phyloP scores from a whole-genome alignment of 2,797 vertebrate genomes.

The Valencia hispanica region DNA sequence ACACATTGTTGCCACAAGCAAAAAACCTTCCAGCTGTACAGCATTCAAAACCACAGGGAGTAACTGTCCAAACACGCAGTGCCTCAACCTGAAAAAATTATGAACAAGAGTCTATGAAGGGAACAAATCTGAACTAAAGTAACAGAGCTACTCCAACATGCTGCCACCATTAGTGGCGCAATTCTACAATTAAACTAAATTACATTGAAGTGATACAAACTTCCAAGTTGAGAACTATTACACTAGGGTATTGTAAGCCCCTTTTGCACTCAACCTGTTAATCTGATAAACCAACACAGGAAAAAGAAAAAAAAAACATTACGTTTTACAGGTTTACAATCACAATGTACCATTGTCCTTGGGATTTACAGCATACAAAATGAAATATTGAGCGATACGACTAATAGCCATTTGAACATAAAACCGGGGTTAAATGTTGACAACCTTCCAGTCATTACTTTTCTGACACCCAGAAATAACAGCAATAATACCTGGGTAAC shows the following conservation, averaged over 20 bases:
- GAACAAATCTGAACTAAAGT: no score
- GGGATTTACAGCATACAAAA: slow-evolving; percentile 37
- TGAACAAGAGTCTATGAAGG: no score
- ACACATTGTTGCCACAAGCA: no score
- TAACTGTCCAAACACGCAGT: no score
- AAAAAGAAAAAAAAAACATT: slow-evolving; percentile 2
- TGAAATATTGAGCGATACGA: slow-evolving; percentile 38
- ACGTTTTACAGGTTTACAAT: slow-evolving; percentile 46
- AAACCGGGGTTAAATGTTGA: slow-evolving; percentile 49
- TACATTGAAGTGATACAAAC: no score
- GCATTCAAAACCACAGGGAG: no score
- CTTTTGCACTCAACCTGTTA: background rate
- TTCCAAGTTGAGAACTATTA: background rate
- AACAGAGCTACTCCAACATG: no score
- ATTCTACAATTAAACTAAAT: no score
- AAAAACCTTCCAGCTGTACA: no score
- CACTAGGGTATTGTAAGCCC: background rate
- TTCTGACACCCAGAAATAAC: slow-evolving; percentile 29
- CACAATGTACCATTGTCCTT: slow-evolving; percentile 41
- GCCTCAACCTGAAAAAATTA: no score
- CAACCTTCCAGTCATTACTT: slow-evolving; percentile 35
- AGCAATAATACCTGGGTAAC: slow-evolving; percentile 15
- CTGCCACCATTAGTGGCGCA: no score
- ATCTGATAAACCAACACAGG: slow-evolving; percentile 12
- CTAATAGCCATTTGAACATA: slow-evolving; percentile 27